Percentiles rank a stretch among this genome's conserved stretches.
Evolutionary conservation across 2,888 invertebrate genomes (phyloP).

Genomic region (Miltochrista miniata): DNA sequence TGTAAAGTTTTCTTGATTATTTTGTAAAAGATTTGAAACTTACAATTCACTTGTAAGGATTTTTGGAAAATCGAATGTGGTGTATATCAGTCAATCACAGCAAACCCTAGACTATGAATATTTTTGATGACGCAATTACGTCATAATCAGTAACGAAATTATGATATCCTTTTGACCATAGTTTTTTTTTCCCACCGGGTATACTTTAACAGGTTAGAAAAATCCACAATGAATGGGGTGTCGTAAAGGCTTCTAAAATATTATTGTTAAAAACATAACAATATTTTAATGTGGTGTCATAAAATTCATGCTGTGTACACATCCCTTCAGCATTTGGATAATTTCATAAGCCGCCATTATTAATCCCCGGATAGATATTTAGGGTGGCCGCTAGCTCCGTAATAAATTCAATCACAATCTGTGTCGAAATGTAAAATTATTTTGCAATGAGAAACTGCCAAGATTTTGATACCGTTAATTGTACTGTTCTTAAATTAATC

Average conservation of each 20-base stretch:
- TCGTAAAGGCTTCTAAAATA: too few relatives aligned
- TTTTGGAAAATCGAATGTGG: not conserved
- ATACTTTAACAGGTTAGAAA: too few relatives aligned
- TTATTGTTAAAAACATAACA: too few relatives aligned
- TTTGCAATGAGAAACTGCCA: too few relatives aligned
- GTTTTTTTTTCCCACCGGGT: too few relatives aligned
- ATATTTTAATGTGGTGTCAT: not conserved
- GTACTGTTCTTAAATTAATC: too few relatives aligned
- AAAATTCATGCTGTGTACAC: not conserved
- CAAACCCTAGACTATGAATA: too few relatives aligned
- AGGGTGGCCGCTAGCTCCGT: not conserved
- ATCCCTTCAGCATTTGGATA: not conserved
- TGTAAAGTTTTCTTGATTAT: constrained; percentile 27
- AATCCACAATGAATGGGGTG: too few relatives aligned
- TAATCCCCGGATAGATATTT: not conserved
- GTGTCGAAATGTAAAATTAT: not conserved
- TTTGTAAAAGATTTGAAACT: not conserved
- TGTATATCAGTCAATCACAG: not conserved
- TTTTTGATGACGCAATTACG: too few relatives aligned
- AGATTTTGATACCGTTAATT: too few relatives aligned
- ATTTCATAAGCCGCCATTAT: not conserved
- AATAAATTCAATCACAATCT: not conserved
- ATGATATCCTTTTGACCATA: too few relatives aligned
- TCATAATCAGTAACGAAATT: too few relatives aligned
- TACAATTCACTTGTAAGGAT: not conserved